Conservation (phyloP, 1,140 invertebrate species). For the Anastatus disparis region DNA sequence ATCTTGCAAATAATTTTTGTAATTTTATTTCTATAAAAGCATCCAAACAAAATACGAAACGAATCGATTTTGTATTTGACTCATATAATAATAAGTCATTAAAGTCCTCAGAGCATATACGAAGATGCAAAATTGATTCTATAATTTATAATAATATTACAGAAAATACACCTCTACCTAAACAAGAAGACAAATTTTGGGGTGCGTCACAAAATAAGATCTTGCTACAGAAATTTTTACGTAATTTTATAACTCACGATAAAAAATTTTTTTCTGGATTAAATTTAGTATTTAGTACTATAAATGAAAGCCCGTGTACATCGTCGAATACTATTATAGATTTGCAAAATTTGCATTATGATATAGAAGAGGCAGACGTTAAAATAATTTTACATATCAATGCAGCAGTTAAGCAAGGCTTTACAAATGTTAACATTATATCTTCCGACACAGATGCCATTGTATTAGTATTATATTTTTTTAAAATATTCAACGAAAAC, state of each 20-base stretch:
- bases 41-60: background rate
- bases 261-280: background rate
- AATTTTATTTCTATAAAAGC: background rate
- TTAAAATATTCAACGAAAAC: background rate
- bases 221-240: background rate
- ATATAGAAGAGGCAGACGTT: constrained; percentile 2
- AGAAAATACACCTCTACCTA: background rate
- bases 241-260: background rate
- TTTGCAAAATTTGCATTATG: background rate
- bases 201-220: constrained; percentile 3
- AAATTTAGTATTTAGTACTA: constrained; percentile 5
- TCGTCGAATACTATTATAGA: background rate
- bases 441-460: constrained; percentile 9
- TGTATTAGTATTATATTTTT: constrained; percentile 9
- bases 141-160: background rate
- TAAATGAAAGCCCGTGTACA: background rate
- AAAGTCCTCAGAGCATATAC: constrained; percentile 9
- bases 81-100: background rate
- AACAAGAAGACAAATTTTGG: background rate
- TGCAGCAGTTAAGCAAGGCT: background rate
- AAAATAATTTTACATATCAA: constrained; percentile 23
- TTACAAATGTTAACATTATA: background rate
- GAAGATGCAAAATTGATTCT: background rate
- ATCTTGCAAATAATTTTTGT: background rate
- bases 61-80: constrained; percentile 30